Conservation (phyloP, 2,888 invertebrate species). For the Zaprionus obscuricornis region DNA sequence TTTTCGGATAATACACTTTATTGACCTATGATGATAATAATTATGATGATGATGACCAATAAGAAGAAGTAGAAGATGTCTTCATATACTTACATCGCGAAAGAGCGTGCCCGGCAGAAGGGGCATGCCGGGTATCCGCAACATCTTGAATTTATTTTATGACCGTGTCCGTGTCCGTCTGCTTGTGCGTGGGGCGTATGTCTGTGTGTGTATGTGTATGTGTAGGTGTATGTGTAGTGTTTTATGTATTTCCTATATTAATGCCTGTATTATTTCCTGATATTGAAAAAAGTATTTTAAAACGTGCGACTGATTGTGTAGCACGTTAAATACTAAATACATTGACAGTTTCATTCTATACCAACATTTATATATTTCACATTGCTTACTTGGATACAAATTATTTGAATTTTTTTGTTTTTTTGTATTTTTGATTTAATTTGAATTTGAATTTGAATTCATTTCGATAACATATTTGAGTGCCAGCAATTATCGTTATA, state of each 20-base stretch:
- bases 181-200: too few relatives aligned
- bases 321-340: slow-evolving; percentile 31
- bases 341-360: background rate
- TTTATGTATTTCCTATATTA: too few relatives aligned
- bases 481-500: too few relatives aligned
- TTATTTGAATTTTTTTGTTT: slow-evolving; percentile 9
- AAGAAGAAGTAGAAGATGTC: background rate
- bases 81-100: slow-evolving; percentile 86
- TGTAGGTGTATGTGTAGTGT: too few relatives aligned
- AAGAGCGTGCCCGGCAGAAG: slow-evolving; percentile 89
- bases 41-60: background rate
- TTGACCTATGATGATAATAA: slow-evolving; percentile 31
- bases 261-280: too few relatives aligned
- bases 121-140: slow-evolving; percentile 88
- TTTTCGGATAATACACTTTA: slow-evolving; percentile 83
- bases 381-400: slow-evolving; percentile 21
- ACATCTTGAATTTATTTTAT: slow-evolving; percentile 78
- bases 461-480: too few relatives aligned
- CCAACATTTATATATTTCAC: background rate
- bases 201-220: too few relatives aligned
- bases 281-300: too few relatives aligned
- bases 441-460: too few relatives aligned
- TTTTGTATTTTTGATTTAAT: too few relatives aligned
- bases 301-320: slow-evolving; percentile 32
- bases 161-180: too few relatives aligned